Percentiles rank a stretch among this genome's conserved stretches.
These are phyloP conservation scores for Otocyon megalotis DNA, from an alignment of 2,113 vertebrate genomes.

Conservation along the genomic window DNA sequence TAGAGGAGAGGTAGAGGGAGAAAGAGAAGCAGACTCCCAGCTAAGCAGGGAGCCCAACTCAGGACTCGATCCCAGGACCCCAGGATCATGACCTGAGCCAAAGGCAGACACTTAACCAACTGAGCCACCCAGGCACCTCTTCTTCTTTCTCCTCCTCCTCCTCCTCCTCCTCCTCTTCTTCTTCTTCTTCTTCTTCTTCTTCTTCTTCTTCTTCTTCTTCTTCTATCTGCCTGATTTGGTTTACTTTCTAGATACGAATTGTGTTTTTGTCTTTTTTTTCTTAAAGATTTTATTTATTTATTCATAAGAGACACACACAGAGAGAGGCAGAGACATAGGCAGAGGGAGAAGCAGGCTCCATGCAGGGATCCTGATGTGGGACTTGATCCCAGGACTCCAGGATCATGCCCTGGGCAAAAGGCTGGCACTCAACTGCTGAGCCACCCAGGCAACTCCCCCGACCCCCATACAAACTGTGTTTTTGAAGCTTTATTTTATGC, in stretches of 20 bases:
- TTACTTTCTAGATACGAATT: constrained; percentile 8
- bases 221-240: background rate
- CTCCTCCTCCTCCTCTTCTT: too few relatives aligned
- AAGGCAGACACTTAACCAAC: background rate
- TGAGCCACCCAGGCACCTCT: background rate
- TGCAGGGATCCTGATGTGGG: too few relatives aligned
- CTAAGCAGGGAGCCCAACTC: background rate
- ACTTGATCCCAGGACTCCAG: too few relatives aligned
- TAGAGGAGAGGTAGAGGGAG: background rate
- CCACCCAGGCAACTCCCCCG: too few relatives aligned
- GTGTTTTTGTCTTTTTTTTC: background rate
- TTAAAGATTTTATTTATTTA: too few relatives aligned
- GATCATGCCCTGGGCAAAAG: too few relatives aligned
- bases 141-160: background rate
- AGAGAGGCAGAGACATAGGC: too few relatives aligned
- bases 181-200: too few relatives aligned
- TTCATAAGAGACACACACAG: too few relatives aligned
- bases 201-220: background rate
- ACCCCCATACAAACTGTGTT: background rate
- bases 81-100: background rate
- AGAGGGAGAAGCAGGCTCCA: too few relatives aligned
- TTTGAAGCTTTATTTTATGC: background rate
- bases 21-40: background rate
- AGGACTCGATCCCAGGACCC: background rate
- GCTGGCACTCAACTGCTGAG: too few relatives aligned